Evolutionary conservation across 2,797 vertebrate species (phyloP), one percentile per base, ranked within the genome.

Genomic region (Rhynchotus rufescens): DNA sequence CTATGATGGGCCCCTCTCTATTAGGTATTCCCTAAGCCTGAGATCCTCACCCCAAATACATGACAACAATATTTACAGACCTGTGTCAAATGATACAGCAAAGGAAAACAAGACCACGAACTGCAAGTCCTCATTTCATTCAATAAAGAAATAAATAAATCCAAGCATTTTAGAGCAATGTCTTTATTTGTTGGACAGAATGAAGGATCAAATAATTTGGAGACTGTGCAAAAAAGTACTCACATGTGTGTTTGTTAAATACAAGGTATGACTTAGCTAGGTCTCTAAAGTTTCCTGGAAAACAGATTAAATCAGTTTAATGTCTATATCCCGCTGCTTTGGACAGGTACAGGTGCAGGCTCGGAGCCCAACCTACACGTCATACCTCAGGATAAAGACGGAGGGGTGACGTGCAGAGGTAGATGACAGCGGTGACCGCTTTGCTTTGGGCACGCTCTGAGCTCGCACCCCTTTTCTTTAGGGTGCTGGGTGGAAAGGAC

Each of bases 401-500:
- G 32, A 36, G 34, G 36, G 14, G 13, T 47, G 7, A 21, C 3
- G 59, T 76, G 94, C n/a, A 57, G 28, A 57, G 30, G 14, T 28
- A 26, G 71, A 68, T 19, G 16, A 19, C 60, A 45, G 5, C 6
- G 22, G 11, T 36, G 26, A 10, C 20, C 72, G 56, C 34, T 86
- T 56, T 34, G 45, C 69, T 84, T 34, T 20, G 38, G 36, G 34
- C 5, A 10, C 45, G 36, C 17, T 28, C 47, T 28, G 12, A 38
- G n/a, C 45, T 26, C 25, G 8, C 32, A 26, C 23, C 8, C 16
- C 45, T 45, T 25, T 49, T 19, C 23, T 68, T 34, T 8, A 7
- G 23, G 23, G 36, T 25, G 34, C 59, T 60, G 59, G 22, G 22
- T 36, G 59, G 15, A 9, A 21, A 17, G 67, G 0, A 0, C 52